Percentiles rank a stretch among this genome's conserved stretches.
phyloP scores from a whole-genome alignment of 2,113 vertebrate species.

The Corvus moneduloides region DNA sequence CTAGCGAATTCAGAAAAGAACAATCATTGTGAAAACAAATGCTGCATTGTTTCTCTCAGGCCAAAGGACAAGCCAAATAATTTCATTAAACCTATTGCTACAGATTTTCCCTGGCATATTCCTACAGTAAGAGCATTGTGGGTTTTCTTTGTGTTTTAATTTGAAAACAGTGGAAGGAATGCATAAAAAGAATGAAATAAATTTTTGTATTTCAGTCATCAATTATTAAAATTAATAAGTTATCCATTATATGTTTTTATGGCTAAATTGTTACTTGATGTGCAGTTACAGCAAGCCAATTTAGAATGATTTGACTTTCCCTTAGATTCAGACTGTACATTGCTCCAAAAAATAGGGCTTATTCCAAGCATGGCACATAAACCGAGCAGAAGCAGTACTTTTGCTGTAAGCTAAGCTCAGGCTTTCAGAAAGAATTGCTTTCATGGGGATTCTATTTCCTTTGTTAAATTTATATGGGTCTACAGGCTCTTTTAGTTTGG shows the following conservation, averaged over 20 bases:
- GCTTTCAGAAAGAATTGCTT: not conserved
- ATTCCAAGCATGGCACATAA: not conserved
- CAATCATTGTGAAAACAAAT: not conserved
- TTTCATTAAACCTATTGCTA: not conserved
- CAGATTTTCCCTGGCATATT: not conserved
- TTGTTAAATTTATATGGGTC: not conserved
- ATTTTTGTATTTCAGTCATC: not conserved
- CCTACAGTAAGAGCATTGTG: not conserved
- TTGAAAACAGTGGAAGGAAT: not conserved
- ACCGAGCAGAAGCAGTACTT: not conserved
- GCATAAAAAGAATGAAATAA: not conserved
- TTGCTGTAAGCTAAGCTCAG: not conserved
- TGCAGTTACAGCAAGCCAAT: not conserved
- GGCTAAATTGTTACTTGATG: not conserved
- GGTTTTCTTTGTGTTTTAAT: not conserved
- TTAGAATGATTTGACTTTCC: not conserved
- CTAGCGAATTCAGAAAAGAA: not conserved
- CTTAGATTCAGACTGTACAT: not conserved
- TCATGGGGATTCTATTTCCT: not conserved
- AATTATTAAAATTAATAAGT: not conserved
- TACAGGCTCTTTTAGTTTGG: not conserved
- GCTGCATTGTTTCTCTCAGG: not conserved
- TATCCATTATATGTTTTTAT: not conserved
- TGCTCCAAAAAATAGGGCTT: not conserved
- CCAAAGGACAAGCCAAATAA: not conserved